Evolutionary conservation across 2,888 invertebrate species (phyloP).

Genomic region (Deroplatys truncata): DNA sequence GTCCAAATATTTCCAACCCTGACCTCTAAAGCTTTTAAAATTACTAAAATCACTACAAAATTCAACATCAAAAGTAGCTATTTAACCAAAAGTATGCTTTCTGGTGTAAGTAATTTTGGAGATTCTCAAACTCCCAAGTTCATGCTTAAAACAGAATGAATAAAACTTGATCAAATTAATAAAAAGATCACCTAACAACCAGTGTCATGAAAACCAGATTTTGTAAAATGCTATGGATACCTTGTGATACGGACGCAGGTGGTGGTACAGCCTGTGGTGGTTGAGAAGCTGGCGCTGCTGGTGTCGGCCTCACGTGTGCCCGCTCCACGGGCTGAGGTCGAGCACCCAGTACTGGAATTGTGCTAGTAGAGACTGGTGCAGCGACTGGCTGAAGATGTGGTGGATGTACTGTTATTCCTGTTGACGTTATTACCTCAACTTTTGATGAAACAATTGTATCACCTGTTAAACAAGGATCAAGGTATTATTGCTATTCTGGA

Average conservation of each 20-base stretch:
- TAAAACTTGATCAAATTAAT: too few species aligned
- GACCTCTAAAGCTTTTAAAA: too few species aligned
- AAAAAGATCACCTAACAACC: too few species aligned
- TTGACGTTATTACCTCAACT: slow-evolving; percentile 4
- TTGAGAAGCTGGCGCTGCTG: background rate
- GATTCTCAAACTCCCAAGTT: too few species aligned
- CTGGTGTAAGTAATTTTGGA: too few species aligned
- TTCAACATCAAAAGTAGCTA: too few species aligned
- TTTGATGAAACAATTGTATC: background rate
- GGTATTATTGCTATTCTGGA: too few species aligned
- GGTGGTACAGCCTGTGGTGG: background rate
- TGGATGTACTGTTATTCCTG: background rate
- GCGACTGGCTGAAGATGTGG: background rate
- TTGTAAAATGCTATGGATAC: background rate
- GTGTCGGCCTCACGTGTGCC: background rate
- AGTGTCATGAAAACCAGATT: too few species aligned
- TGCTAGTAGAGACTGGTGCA: background rate
- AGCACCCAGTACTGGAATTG: slow-evolving; percentile 8
- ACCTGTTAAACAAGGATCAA: background rate
- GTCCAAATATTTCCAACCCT: too few species aligned
- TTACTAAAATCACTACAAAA: too few species aligned
- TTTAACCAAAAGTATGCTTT: too few species aligned
- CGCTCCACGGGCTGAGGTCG: background rate
- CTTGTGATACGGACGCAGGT: background rate
- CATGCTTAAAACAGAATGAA: too few species aligned